Conservation (phyloP, 1,140 invertebrate species). For the Helicoverpa armigera region DNA sequence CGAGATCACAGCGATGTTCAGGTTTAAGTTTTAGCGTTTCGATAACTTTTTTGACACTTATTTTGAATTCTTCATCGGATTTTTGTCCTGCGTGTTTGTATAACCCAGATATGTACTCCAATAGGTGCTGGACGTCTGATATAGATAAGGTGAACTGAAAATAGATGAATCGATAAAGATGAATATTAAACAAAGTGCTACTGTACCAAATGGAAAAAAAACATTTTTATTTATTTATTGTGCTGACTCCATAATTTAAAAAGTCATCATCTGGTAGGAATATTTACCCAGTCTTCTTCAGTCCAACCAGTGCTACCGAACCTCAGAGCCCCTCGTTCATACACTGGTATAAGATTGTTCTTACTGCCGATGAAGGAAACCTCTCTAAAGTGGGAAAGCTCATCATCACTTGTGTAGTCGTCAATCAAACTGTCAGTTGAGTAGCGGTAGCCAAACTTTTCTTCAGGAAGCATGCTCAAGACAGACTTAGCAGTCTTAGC, state of each 20-base stretch:
- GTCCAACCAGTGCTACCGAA: slow-evolving; percentile 75
- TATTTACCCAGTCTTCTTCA: too few relatives aligned
- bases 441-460: slow-evolving; percentile 85
- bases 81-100: slow-evolving; percentile 57
- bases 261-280: too few relatives aligned
- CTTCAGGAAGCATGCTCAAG: slow-evolving; percentile 84
- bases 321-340: slow-evolving; percentile 72
- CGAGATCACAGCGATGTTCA: slow-evolving; percentile 85
- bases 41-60: slow-evolving; percentile 84
- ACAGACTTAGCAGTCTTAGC: slow-evolving; percentile 87
- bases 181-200: background rate
- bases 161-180: background rate
- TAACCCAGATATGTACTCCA: slow-evolving; percentile 71
- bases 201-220: slow-evolving; percentile 75
- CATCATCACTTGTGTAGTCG: slow-evolving; percentile 77
- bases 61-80: slow-evolving; percentile 66
- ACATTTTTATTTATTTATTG: too few relatives aligned
- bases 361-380: slow-evolving; percentile 86
- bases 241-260: too few relatives aligned
- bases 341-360: slow-evolving; percentile 86
- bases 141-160: slow-evolving; percentile 75
- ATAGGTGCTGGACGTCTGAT: slow-evolving; percentile 86
- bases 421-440: slow-evolving; percentile 83
- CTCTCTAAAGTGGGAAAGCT: slow-evolving; percentile 75
- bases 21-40: slow-evolving; percentile 87